Conservation (phyloP, 2,797 vertebrate species). For the Phalloptychus januarius region DNA sequence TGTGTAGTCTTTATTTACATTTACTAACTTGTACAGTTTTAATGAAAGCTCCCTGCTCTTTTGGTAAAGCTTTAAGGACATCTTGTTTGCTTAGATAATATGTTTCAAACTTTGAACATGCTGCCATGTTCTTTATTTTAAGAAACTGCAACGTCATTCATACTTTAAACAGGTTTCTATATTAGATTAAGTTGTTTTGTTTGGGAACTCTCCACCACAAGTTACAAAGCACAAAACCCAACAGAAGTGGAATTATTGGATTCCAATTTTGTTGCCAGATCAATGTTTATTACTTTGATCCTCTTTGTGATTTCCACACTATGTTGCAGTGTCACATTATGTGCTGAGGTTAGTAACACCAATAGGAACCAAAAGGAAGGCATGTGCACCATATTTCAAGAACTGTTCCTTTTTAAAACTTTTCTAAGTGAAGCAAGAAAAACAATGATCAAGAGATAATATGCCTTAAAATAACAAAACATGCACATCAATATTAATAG, state of each 20-base stretch:
- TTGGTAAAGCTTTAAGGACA: background rate
- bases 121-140: background rate
- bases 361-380: too few species aligned
- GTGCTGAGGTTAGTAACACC: too few species aligned
- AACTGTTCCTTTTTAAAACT: background rate
- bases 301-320: background rate
- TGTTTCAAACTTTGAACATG: background rate
- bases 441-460: background rate
- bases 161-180: background rate
- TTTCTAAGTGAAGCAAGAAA: background rate
- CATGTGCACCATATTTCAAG: too few species aligned
- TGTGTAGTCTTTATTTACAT: background rate
- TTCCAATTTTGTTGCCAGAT: slow-evolving; percentile 3
- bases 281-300: background rate
- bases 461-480: background rate
- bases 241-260: background rate
- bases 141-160: background rate
- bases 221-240: background rate
- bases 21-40: background rate
- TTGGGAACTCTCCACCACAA: background rate
- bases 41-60: background rate
- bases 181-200: background rate
- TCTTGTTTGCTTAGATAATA: background rate
- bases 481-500: too few species aligned
- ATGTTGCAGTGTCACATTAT: background rate